Evolutionary conservation across 2,113 vertebrate genomes (phyloP).

Genomic region (Psophia crepitans): DNA sequence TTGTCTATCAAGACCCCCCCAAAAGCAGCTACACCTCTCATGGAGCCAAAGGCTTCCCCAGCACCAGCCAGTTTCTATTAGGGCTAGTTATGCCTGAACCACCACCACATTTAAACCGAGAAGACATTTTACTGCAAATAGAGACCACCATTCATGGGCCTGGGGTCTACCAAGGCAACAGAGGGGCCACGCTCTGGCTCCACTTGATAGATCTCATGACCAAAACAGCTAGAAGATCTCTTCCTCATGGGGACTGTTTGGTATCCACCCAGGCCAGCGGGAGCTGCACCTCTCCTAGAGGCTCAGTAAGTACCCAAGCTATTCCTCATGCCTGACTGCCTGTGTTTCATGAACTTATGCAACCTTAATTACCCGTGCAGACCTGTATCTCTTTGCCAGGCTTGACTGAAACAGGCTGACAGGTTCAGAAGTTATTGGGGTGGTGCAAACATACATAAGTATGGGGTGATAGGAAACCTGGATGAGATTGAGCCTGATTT

Average conservation of each 20-base stretch:
- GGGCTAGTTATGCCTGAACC: not conserved
- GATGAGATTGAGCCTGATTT: not conserved
- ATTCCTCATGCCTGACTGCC: not conserved
- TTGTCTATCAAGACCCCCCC: too few species aligned
- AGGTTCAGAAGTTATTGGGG: not conserved
- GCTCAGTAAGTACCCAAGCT: not conserved
- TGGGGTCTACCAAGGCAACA: not conserved
- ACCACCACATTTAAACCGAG: not conserved
- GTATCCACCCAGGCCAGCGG: not conserved
- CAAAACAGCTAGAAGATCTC: not conserved
- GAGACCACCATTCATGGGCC: not conserved
- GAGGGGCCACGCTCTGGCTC: not conserved
- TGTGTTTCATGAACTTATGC: not conserved
- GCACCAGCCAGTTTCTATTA: not conserved
- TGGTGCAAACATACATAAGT: not conserved
- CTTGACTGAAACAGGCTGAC: not conserved
- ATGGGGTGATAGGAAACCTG: not conserved
- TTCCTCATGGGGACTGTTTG: not conserved
- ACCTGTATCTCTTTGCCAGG: not conserved
- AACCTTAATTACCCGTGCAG: not conserved
- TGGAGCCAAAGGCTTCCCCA: fast-evolving
- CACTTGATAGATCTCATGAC: not conserved
- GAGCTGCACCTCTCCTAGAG: not conserved
- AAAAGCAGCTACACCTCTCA: not conserved
- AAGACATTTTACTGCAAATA: not conserved